Evolutionary conservation across 2,113 vertebrate species (phyloP), one percentile per base, ranked within the genome.

Genomic region (Cromileptes altivelis): DNA sequence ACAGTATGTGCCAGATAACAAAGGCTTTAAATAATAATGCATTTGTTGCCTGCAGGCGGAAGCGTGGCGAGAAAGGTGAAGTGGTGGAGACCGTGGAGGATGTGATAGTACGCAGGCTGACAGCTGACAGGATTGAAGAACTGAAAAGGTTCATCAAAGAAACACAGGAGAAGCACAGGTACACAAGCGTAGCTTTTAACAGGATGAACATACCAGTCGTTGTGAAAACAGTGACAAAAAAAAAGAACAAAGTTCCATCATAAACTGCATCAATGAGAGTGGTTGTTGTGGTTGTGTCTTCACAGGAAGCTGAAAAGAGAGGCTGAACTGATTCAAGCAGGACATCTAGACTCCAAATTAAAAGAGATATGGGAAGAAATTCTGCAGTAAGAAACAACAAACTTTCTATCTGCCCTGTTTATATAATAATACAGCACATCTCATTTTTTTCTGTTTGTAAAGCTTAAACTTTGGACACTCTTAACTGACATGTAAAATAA

Each of bases 1-100:
- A 33, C 21, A 70, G 17, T 45, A 3, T 50, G 9, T 49, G 5
- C 53, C 62, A 18, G 25, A 60, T 15, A 60, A 37, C 3, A 12
- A 50, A 4, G 12, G 40, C 12, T 25, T 1, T 3, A 60, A 69
- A 37, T 70, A 18, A 71, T 21, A 10, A 45, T 45, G 30, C 21
- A 17, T 63, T 57, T 81, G 40, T 71, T 79, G 4, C 80, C 63
- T 23, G 27, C 83, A 99, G 98, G 85, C 96, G 98, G 80, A 99
- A 99, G 90, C 96, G 98, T 9, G 98, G 98, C 11, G 98, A 99
- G 89, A 97, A 97, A 65, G 98, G 98, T 64, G 98, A 99, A 88
- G 97, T 98, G 89, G 98, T 99, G 23, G 98, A 99, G 95, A 99
- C 98, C 0, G 97, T 98, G 88, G 98, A 99, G 94, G 98, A 99